Evolutionary conservation across 2,797 vertebrate species (phyloP).

Genomic region (Chelmon rostratus): DNA sequence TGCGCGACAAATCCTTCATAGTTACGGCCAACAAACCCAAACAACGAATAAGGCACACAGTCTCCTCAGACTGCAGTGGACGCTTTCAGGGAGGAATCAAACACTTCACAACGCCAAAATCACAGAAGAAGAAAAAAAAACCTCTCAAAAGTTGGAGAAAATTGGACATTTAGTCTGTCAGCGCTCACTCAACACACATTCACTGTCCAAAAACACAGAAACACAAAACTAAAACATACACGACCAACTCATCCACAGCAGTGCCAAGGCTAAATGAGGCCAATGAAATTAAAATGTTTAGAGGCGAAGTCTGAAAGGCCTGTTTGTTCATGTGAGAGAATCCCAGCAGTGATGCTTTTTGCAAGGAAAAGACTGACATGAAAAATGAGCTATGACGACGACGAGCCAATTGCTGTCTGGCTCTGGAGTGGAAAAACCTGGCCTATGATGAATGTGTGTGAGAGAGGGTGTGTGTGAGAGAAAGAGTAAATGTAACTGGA

Average conservation of each 20-base stretch:
- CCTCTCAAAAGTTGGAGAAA: slow-evolving; percentile 55
- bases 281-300: slow-evolving; percentile 77
- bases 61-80: slow-evolving; percentile 43
- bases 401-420: slow-evolving; percentile 68
- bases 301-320: slow-evolving; percentile 69
- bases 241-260: slow-evolving; percentile 53
- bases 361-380: slow-evolving; percentile 74
- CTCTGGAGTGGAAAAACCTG: slow-evolving; percentile 71
- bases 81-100: slow-evolving; percentile 53
- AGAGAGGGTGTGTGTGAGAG: background rate
- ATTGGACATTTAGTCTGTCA: slow-evolving; percentile 62
- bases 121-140: slow-evolving; percentile 25
- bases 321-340: slow-evolving; percentile 77
- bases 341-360: slow-evolving; percentile 71
- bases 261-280: slow-evolving; percentile 66
- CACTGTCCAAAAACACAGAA: slow-evolving; percentile 48
- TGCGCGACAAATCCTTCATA: slow-evolving; percentile 10
- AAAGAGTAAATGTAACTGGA: slow-evolving; percentile 12
- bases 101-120: slow-evolving; percentile 43
- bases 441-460: slow-evolving; percentile 53
- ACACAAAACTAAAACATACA: slow-evolving; percentile 55
- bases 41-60: slow-evolving; percentile 58
- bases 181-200: slow-evolving; percentile 64
- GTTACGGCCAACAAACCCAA: slow-evolving; percentile 50
- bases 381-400: slow-evolving; percentile 71